Evolutionary conservation across 1,140 invertebrate species (phyloP), one percentile per base, ranked within the genome.

Genomic region (Halesus radiatus): DNA sequence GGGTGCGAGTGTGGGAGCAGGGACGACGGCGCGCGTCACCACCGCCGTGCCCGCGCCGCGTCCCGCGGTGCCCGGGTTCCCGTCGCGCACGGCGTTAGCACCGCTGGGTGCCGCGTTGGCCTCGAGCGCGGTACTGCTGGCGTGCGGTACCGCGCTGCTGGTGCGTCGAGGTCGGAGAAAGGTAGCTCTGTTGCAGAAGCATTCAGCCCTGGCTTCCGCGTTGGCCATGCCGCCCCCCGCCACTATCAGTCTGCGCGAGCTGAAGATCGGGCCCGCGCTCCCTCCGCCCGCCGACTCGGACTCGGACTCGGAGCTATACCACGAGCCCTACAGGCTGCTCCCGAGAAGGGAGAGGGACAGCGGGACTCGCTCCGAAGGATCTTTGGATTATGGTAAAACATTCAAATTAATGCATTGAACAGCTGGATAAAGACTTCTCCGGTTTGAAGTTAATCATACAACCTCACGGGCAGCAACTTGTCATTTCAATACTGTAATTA

Each of bases 21-120:
- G 26, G 2, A 29, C 26, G 26, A 29, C 26, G 2, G 32, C 32
- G 4, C 20, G 22, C 23, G 60, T 20, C 60, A 29, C 32, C 15
- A 37, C 32, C 29, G 26, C 32, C 10, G 29, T 18, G 5, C 16
- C 16, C 32, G 26, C 66, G 62, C 66, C 32, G 32, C 60, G 54
- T 1, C 66, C 56, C 4, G 50, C 73, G 0, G 53, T 84, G 84
- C 84, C 85, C 37, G 84, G 82, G 15, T 10, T 64, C 7, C 70
- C 29, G 87, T 45, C 92, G 0, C 91, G 92, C 86, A 92, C 94
- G 0, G 95, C 95, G 84, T 94, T 97, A 37, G 95, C 95, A 0
- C 89, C 96, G 50, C 93, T 96, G 23, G 95, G 95, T 72, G 95
- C 95, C 0, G 93, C 93, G 0, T 85, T 97, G 56, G 95, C 94